A percentile compares a stretch with the other conserved stretches of the same genome.
Evolutionary conservation across 2,888 invertebrate species (phyloP).

Genomic region (Apotomis betuletana): DNA sequence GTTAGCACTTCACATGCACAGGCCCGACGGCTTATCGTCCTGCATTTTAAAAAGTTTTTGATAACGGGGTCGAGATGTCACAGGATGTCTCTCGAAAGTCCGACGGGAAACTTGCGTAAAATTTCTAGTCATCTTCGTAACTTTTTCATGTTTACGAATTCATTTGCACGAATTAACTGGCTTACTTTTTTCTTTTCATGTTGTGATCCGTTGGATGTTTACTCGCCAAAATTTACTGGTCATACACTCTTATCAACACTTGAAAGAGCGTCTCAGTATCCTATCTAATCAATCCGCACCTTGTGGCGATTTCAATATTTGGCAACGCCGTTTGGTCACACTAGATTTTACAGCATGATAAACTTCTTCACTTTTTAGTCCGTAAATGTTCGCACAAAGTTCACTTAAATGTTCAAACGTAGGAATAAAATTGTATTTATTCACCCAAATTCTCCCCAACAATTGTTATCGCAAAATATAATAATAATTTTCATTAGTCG

Average conservation of each 20-base stretch:
- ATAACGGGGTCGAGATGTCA: constrained; percentile 72
- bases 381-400: constrained; percentile 59
- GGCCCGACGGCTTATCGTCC: constrained; percentile 79
- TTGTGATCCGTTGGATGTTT: constrained; percentile 64
- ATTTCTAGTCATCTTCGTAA: constrained; percentile 70
- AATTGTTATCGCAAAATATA: constrained; percentile 5
- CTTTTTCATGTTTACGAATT: constrained; percentile 60
- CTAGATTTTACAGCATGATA: constrained; percentile 57
- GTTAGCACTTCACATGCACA: constrained; percentile 77
- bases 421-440: constrained; percentile 22
- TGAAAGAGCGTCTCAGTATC: constrained; percentile 72
- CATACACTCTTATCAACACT: constrained; percentile 79
- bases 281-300: constrained; percentile 78
- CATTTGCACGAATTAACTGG: constrained; percentile 46
- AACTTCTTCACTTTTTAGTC: constrained; percentile 72
- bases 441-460: constrained; percentile 13
- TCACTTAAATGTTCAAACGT: constrained; percentile 40
- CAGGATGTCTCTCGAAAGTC: constrained; percentile 68
- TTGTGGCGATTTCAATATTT: constrained; percentile 74
- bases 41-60: constrained; percentile 68
- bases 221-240: constrained; percentile 69
- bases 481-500: constrained; percentile 45
- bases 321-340: constrained; percentile 63
- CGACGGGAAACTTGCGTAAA: constrained; percentile 65
- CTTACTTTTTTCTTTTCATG: constrained; percentile 82